These are phyloP conservation scores for Crocodylus rhombifer DNA, from an alignment of 2,797 vertebrate genomes.

Conservation along the genomic window DNA sequence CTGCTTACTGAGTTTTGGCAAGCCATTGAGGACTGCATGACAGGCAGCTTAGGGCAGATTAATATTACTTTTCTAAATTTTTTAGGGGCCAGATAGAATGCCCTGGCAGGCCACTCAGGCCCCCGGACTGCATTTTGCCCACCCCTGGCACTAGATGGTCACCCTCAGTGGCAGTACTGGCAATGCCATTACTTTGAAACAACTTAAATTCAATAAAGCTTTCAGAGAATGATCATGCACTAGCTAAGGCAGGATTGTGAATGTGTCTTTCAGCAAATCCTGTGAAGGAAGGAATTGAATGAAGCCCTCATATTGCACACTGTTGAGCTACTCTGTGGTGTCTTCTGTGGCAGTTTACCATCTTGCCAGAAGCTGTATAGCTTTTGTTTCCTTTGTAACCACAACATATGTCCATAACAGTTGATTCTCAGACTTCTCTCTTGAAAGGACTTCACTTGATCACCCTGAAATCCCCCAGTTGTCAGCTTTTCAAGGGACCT, in stretches of 20 bases:
- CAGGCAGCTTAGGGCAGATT: too few relatives aligned
- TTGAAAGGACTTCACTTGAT: not conserved
- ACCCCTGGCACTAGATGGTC: not conserved
- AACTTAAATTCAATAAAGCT: not conserved
- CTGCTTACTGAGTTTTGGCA: too few relatives aligned
- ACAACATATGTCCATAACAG: fast-evolving
- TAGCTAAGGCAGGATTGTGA: not conserved
- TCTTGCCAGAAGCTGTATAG: not conserved
- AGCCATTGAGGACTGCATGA: too few relatives aligned
- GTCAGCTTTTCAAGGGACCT: not conserved
- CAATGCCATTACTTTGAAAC: not conserved
- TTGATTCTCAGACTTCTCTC: not conserved
- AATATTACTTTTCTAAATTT: too few relatives aligned
- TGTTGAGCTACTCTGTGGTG: not conserved
- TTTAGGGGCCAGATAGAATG: too few relatives aligned
- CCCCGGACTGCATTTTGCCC: too few relatives aligned
- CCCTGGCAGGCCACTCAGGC: too few relatives aligned
- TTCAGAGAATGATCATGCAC: not conserved
- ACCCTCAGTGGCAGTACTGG: not conserved
- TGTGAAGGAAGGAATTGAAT: not conserved
- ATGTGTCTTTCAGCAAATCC: not conserved
- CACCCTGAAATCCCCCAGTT: not conserved
- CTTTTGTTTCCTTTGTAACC: not conserved
- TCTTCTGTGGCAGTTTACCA: fast-evolving
- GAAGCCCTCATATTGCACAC: not conserved